phyloP scores from a whole-genome alignment of 1,140 invertebrate species.

The Thaumatotibia leucotreta region DNA sequence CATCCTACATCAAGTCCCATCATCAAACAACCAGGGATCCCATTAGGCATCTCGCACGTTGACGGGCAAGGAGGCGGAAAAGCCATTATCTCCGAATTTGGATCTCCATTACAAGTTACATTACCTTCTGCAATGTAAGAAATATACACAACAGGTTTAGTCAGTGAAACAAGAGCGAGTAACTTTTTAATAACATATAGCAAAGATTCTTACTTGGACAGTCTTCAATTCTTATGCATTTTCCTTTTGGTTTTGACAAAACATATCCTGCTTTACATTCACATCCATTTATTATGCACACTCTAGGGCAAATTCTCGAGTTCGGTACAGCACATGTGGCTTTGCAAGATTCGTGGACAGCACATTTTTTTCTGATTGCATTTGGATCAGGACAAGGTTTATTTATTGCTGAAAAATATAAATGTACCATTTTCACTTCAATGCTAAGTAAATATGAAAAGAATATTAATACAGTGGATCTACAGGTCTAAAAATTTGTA shows the following conservation, averaged over 20 bases:
- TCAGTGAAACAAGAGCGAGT: neutral
- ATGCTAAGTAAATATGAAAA: no score
- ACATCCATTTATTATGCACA: conserved; percentile 26
- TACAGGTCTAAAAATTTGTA: no score
- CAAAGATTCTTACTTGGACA: conserved; percentile 20
- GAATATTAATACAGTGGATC: no score
- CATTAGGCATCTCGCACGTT: conserved; percentile 16
- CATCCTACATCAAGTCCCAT: conserved; percentile 15
- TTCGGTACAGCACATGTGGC: conserved; percentile 29
- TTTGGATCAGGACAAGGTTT: conserved; percentile 31
- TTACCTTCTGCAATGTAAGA: neutral
- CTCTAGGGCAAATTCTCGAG: conserved; percentile 2
- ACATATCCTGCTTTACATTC: conserved; percentile 27
- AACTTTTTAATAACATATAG: neutral
- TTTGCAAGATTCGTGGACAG: conserved; percentile 15
- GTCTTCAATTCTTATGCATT: conserved; percentile 18
- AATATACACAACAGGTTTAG: neutral
- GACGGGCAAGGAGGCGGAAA: conserved; percentile 19
- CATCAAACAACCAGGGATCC: neutral
- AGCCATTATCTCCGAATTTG: conserved; percentile 13
- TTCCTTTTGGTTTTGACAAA: conserved; percentile 15
- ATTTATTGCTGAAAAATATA: conserved; percentile 17
- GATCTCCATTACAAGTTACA: conserved; percentile 23
- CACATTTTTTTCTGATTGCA: conserved; percentile 23
- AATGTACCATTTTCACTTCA: no score